These are phyloP conservation scores for Solea senegalensis DNA, from an alignment of 2,113 vertebrate genomes.

Conservation along the genomic window DNA sequence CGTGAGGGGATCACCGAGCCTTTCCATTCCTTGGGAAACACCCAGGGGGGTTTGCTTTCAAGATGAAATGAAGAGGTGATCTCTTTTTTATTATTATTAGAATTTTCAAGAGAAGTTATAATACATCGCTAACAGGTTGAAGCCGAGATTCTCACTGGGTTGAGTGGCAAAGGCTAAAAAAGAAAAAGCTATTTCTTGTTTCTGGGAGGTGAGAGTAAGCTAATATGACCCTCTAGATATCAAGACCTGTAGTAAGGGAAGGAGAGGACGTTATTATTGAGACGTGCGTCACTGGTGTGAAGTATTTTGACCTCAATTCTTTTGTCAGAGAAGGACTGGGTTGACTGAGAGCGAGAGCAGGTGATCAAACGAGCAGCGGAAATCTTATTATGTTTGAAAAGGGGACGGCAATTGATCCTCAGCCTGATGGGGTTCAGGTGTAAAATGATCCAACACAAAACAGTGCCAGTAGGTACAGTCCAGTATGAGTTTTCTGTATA, in stretches of 20 bases:
- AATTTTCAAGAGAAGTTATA: not conserved
- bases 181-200: not conserved
- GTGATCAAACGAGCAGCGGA: not conserved
- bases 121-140: not conserved
- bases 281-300: conserved; percentile 12
- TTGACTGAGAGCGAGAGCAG: not conserved
- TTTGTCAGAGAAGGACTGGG: conserved; percentile 8
- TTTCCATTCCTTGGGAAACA: conserved; percentile 59
- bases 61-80: not conserved
- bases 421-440: not conserved
- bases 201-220: not conserved
- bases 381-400: not conserved
- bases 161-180: not conserved
- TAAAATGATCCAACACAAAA: not conserved
- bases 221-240: conserved; percentile 1
- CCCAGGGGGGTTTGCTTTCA: conserved; percentile 19
- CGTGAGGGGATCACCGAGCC: conserved; percentile 17
- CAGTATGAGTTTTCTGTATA: too few species aligned
- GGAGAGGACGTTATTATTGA: conserved; percentile 20
- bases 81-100: not conserved
- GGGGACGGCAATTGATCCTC: not conserved
- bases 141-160: too few species aligned
- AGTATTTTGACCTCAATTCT: conserved; percentile 30
- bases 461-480: too few species aligned
- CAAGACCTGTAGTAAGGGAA: conserved; percentile 8